Evolutionary conservation across 1,140 invertebrate species (phyloP).

Genomic region (Temnothorax curvispinosus): DNA sequence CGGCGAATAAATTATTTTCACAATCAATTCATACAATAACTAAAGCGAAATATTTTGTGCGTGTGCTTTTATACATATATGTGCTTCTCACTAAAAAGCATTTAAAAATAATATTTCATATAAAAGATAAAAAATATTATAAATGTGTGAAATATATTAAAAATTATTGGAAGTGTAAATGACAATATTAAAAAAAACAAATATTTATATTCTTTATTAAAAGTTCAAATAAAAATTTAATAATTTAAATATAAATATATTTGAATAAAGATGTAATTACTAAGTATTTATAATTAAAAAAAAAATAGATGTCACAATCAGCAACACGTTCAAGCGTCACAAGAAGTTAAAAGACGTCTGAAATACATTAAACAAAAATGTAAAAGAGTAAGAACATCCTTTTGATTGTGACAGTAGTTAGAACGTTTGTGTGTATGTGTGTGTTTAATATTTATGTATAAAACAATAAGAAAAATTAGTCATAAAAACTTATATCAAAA

Average conservation of each 20-base stretch:
- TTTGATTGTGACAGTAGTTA: neutral
- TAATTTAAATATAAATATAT: neutral
- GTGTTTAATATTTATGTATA: neutral
- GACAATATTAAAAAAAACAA: neutral
- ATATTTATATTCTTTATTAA: neutral
- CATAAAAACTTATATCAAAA: neutral
- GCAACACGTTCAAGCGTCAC: neutral
- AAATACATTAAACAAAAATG: neutral
- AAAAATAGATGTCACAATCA: neutral
- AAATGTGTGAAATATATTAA: neutral
- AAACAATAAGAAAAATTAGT: slow-evolving; percentile 13
- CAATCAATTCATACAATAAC: neutral
- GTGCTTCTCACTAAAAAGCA: neutral
- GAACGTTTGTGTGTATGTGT: neutral
- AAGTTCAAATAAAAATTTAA: neutral
- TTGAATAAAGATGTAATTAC: neutral
- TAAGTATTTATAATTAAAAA: neutral
- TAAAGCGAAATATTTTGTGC: neutral
- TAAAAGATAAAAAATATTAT: neutral
- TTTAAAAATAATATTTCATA: slow-evolving; percentile 3
- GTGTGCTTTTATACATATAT: neutral
- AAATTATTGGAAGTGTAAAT: neutral
- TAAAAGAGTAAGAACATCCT: neutral
- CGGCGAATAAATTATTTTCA: neutral
- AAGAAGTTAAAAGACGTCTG: neutral